phyloP scores from a whole-genome alignment of 2,113 vertebrate genomes.

The Macrotis lagotis region DNA sequence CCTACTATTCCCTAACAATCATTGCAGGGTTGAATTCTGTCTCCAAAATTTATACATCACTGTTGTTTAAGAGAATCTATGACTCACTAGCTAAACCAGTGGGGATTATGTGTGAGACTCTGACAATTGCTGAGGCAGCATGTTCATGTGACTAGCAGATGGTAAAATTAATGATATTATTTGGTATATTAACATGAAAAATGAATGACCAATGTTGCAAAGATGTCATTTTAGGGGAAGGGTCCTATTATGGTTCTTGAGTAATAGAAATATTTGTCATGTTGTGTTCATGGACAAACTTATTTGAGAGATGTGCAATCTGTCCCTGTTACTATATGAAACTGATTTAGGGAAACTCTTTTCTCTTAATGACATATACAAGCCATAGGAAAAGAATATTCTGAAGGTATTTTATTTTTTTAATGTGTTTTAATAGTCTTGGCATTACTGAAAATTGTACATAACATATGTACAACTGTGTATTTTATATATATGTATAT shows the following conservation, averaged over 20 bases:
- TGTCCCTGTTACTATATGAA: background rate
- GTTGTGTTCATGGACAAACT: background rate
- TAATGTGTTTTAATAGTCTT: background rate
- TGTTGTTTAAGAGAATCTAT: slow-evolving; percentile 29
- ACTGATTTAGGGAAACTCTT: background rate
- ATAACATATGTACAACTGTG: background rate
- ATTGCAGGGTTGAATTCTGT: slow-evolving; percentile 33
- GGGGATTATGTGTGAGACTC: slow-evolving; percentile 2
- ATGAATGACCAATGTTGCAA: slow-evolving; percentile 51
- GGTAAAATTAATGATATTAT: slow-evolving; percentile 31
- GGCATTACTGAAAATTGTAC: background rate
- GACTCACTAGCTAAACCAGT: slow-evolving; percentile 31
- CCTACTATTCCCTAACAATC: background rate
- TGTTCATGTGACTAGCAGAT: slow-evolving; percentile 46
- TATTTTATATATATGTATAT: background rate
- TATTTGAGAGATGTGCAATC: background rate
- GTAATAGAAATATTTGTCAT: slow-evolving; percentile 49
- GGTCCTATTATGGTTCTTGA: slow-evolving; percentile 28
- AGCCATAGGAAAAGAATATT: background rate
- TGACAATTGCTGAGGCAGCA: background rate
- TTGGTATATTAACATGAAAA: slow-evolving; percentile 38
- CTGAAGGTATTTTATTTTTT: background rate
- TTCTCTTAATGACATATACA: background rate
- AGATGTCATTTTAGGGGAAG: background rate
- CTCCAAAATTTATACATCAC: slow-evolving; percentile 12